Evolutionary conservation across 2,113 vertebrate genomes (phyloP).

Genomic region (Tringa solitaria): DNA sequence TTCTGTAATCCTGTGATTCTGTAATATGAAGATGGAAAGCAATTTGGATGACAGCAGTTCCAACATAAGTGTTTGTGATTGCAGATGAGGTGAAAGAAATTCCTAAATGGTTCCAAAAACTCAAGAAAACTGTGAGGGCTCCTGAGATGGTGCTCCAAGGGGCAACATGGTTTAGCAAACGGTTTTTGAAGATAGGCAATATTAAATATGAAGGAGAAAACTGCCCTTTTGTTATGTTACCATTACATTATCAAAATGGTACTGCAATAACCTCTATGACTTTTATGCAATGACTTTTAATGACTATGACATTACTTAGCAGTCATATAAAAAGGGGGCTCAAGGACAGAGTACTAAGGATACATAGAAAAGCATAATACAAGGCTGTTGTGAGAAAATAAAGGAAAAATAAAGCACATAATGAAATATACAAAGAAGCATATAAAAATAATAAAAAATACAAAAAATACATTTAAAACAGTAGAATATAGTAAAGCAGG

Average conservation of each 20-base stretch:
- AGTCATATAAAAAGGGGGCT: not conserved
- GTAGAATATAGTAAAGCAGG: not conserved
- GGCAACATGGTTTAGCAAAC: not conserved
- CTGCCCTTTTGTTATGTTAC: not conserved
- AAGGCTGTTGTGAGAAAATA: not conserved
- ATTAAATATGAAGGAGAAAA: not conserved
- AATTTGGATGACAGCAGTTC: not conserved
- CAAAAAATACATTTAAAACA: not conserved
- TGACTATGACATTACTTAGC: not conserved
- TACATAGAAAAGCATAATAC: not conserved
- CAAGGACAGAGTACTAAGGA: not conserved
- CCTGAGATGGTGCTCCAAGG: not conserved
- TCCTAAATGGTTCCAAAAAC: not conserved
- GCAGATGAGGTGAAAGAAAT: not conserved
- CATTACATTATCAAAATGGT: not conserved
- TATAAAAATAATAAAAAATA: not conserved
- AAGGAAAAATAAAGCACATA: not conserved
- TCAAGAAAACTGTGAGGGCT: not conserved
- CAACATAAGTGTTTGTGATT: not conserved
- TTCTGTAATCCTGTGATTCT: too few relatives aligned
- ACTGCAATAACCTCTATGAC: not conserved
- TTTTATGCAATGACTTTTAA: not conserved
- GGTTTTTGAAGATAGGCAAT: not conserved
- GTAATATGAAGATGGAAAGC: not conserved
- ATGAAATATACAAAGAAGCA: not conserved